Evolutionary conservation across 2,888 invertebrate species (phyloP).

Genomic region (Pristionchus arcanus): DNA sequence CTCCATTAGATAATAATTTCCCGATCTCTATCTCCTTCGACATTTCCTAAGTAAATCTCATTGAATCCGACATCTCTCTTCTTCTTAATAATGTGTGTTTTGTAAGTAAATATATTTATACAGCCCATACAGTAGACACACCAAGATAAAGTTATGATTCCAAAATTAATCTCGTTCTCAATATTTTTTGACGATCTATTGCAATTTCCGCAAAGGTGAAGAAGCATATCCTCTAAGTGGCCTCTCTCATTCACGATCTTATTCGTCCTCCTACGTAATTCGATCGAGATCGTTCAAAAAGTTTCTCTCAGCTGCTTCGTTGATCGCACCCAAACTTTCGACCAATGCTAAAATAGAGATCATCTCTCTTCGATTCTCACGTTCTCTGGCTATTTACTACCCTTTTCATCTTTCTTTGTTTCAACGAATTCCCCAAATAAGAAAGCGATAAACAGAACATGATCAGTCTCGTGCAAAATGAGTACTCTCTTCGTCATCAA

Average conservation of each 20-base stretch:
- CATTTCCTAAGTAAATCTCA: too few relatives aligned
- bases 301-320: neutral
- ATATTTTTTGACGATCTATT: too few relatives aligned
- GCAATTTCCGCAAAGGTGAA: too few relatives aligned
- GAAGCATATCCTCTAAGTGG: too few relatives aligned
- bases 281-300: neutral
- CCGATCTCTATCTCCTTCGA: too few relatives aligned
- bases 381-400: neutral
- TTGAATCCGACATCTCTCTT: too few relatives aligned
- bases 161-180: too few relatives aligned
- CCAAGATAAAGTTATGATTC: too few relatives aligned
- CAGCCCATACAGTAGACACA: too few relatives aligned
- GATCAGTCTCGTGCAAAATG: neutral
- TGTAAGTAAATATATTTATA: too few relatives aligned
- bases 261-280: neutral
- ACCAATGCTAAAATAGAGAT: neutral
- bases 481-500: neutral
- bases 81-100: too few relatives aligned
- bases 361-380: neutral
- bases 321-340: neutral
- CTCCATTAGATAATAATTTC: too few relatives aligned
- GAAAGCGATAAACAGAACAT: neutral
- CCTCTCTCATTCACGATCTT: neutral
- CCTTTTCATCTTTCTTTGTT: neutral
- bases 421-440: neutral